phyloP scores from a whole-genome alignment of 2,113 vertebrate species.

The Lynx canadensis region DNA sequence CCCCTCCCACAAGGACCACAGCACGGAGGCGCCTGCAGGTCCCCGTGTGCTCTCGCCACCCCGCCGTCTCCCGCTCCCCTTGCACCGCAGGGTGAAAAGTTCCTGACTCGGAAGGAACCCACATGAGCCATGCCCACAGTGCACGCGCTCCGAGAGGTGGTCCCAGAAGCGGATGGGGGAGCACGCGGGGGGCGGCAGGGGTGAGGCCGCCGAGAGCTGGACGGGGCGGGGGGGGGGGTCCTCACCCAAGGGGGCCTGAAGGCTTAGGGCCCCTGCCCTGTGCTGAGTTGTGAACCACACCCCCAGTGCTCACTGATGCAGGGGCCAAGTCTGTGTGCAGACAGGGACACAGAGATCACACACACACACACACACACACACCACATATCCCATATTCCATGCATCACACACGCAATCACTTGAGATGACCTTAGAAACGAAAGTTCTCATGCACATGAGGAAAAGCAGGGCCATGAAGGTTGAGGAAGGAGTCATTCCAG shows the following conservation, averaged over 20 bases:
- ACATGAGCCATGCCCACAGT: rapidly evolving
- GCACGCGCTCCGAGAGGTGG: rapidly evolving
- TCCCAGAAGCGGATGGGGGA: too few species aligned
- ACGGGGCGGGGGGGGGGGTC: not conserved
- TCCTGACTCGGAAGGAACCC: not conserved
- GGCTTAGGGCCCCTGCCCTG: rapidly evolving
- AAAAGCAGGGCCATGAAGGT: not conserved
- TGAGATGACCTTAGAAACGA: not conserved
- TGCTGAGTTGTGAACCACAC: rapidly evolving
- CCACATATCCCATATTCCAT: not conserved
- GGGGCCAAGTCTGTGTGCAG: not conserved
- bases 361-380: not conserved
- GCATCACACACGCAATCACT: not conserved
- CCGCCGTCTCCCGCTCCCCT: rapidly evolving
- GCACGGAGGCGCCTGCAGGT: rapidly evolving
- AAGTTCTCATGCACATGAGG: rapidly evolving
- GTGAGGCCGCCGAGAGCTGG: rapidly evolving
- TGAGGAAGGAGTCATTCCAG: too few species aligned
- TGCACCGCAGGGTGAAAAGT: rapidly evolving
- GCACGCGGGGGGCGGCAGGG: rapidly evolving
- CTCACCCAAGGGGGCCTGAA: rapidly evolving
- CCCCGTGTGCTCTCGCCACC: rapidly evolving
- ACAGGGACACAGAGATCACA: too few species aligned
- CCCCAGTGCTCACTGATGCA: rapidly evolving
- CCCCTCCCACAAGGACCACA: not conserved